These are phyloP conservation scores for Rhea americana DNA, from an alignment of 2,113 vertebrate species.

Conservation along the genomic window DNA sequence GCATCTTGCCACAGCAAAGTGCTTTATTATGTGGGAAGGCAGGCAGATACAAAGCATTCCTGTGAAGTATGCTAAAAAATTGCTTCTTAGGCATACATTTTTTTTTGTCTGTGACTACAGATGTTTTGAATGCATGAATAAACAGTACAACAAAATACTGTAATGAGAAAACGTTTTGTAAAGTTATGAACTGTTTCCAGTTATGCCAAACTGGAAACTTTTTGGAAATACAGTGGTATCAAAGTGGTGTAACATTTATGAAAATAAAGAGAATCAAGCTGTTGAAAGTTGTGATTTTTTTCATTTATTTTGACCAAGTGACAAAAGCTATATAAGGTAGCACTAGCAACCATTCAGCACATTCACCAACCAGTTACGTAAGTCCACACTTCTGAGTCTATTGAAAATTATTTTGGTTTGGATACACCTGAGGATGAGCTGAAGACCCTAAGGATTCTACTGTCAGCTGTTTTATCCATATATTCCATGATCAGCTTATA, in stretches of 20 bases:
- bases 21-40: background rate
- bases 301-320: slow-evolving; percentile 1
- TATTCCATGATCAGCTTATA: background rate
- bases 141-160: background rate
- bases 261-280: slow-evolving; percentile 63
- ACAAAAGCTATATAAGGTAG: background rate
- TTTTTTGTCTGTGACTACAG: background rate
- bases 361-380: slow-evolving; percentile 3
- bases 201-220: background rate
- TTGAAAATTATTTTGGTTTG: background rate
- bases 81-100: background rate
- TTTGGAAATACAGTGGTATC: background rate
- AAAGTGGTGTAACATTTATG: background rate
- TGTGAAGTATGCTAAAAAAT: background rate
- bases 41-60: background rate
- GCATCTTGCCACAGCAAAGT: background rate
- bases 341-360: background rate
- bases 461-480: background rate
- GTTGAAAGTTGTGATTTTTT: background rate
- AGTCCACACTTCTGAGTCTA: background rate
- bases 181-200: background rate
- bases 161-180: background rate
- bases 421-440: background rate
- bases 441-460: background rate
- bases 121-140: slow-evolving; percentile 28